Percentiles rank a stretch among this genome's conserved stretches.
Conservation (phyloP, 2,888 invertebrate species). For the Dendrolimus houi region DNA sequence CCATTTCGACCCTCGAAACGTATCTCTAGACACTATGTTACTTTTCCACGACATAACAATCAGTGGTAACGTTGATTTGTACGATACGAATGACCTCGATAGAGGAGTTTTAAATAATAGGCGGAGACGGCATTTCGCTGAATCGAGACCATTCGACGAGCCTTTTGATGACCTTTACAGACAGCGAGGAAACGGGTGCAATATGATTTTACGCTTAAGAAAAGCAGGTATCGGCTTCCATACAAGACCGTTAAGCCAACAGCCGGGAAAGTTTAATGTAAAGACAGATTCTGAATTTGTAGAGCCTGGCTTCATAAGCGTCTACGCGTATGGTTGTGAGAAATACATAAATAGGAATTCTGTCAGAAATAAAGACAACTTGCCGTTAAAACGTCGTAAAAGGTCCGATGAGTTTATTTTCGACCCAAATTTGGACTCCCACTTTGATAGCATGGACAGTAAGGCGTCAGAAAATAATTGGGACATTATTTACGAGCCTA, state of each 20-base stretch:
- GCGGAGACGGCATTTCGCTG: conserved; percentile 51
- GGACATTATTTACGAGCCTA: conserved; percentile 53
- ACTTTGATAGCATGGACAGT: conserved; percentile 31
- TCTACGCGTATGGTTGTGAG: conserved; percentile 90
- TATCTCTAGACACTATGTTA: conserved; percentile 84
- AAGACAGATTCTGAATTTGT: conserved; percentile 89
- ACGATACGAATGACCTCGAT: conserved; percentile 56
- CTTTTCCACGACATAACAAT: conserved; percentile 88
- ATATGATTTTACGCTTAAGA: conserved; percentile 85
- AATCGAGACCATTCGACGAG: conserved; percentile 43
- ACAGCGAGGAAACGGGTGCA: conserved; percentile 77
- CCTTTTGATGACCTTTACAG: conserved; percentile 38
- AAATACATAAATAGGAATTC: conserved; percentile 68
- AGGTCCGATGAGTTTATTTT: conserved; percentile 64
- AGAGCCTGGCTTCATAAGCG: conserved; percentile 89
- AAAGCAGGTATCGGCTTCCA: conserved; percentile 88
- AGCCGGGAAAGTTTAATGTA: conserved; percentile 82
- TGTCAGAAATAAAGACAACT: conserved; percentile 48
- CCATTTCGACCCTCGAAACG: conserved; percentile 83
- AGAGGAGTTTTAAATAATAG: conserved; percentile 40
- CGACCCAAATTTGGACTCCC: conserved; percentile 39
- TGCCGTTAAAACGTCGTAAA: conserved; percentile 44
- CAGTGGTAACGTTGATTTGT: conserved; percentile 83
- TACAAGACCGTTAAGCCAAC: conserved; percentile 81
- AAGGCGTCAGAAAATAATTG: conserved; percentile 44